A percentile compares a stretch with the other conserved stretches of the same genome.
Conservation (phyloP, 2,113 vertebrate species). For the Orientallactaga bullata region DNA sequence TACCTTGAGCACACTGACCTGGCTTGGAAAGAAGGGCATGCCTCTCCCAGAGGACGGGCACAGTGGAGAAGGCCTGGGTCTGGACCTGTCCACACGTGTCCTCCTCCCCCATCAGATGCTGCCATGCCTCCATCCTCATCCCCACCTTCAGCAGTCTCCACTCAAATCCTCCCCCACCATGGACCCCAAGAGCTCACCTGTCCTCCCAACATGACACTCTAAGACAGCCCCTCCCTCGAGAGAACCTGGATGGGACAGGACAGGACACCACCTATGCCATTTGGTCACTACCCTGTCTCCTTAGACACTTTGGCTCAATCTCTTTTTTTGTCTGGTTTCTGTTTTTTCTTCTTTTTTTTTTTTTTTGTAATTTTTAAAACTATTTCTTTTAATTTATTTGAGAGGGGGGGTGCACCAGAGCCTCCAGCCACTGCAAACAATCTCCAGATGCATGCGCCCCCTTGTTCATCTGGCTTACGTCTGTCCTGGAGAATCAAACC, state of each 20-base stretch:
- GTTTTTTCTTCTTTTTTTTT: too few relatives aligned
- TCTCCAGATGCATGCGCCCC: too few relatives aligned
- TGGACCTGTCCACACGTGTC: neutral
- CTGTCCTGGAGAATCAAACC: too few relatives aligned
- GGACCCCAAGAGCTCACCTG: neutral
- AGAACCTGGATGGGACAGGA: neutral
- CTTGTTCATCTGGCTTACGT: too few relatives aligned
- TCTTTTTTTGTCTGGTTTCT: neutral
- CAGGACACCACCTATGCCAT: neutral
- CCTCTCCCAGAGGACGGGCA: neutral
- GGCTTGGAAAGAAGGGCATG: neutral
- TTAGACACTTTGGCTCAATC: neutral
- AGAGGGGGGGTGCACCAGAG: too few relatives aligned
- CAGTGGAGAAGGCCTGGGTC: neutral
- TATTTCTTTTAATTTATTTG: too few relatives aligned
- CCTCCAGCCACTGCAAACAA: too few relatives aligned
- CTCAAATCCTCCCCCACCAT: neutral
- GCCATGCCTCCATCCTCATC: neutral
- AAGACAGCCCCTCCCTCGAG: neutral
- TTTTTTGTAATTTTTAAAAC: too few relatives aligned
- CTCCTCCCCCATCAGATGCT: neutral
- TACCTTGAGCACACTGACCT: neutral
- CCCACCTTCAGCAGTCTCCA: neutral
- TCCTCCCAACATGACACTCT: too few relatives aligned
- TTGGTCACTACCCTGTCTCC: neutral